Percentiles rank a stretch among this genome's conserved stretches.
Conservation (phyloP, 2,113 vertebrate species). For the Pollachius pollachius region DNA sequence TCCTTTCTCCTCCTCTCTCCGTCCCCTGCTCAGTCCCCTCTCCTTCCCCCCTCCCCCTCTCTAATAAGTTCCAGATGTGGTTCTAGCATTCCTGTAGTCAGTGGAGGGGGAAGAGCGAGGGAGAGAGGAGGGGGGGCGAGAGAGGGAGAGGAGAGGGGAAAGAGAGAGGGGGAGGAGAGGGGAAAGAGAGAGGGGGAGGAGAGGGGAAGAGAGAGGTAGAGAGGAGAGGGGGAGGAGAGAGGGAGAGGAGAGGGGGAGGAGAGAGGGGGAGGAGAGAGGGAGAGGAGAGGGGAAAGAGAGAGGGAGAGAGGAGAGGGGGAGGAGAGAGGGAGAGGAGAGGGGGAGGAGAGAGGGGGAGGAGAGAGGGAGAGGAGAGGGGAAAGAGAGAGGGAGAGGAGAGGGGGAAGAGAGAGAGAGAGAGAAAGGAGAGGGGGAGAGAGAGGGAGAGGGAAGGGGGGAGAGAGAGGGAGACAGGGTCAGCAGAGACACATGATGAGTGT, state of each 20-base stretch:
- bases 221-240: too few relatives aligned
- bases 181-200: constrained; percentile 29
- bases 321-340: too few relatives aligned
- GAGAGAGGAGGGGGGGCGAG: constrained; percentile 18
- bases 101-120: constrained; percentile 60
- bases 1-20: constrained; percentile 54
- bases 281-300: too few relatives aligned
- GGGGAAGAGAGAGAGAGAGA: constrained; percentile 26
- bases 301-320: too few relatives aligned
- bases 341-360: constrained; percentile 54
- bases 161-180: constrained; percentile 22
- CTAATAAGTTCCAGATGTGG: constrained; percentile 81
- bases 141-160: constrained; percentile 14
- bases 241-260: too few relatives aligned
- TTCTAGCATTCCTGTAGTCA: constrained; percentile 77
- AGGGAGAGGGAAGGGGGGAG: constrained; percentile 42
- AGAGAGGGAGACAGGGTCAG: constrained; percentile 13
- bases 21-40: constrained; percentile 35
- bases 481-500: constrained; percentile 63
- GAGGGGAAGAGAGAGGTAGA: constrained; percentile 55
- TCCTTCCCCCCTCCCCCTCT: constrained; percentile 49
- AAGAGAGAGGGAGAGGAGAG: constrained; percentile 4
- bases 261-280: too few relatives aligned
- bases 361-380: constrained; percentile 27
- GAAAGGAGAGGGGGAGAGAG: constrained; percentile 20